phyloP scores from a whole-genome alignment of 2,113 vertebrate species.

The Quiscalus mexicanus region DNA sequence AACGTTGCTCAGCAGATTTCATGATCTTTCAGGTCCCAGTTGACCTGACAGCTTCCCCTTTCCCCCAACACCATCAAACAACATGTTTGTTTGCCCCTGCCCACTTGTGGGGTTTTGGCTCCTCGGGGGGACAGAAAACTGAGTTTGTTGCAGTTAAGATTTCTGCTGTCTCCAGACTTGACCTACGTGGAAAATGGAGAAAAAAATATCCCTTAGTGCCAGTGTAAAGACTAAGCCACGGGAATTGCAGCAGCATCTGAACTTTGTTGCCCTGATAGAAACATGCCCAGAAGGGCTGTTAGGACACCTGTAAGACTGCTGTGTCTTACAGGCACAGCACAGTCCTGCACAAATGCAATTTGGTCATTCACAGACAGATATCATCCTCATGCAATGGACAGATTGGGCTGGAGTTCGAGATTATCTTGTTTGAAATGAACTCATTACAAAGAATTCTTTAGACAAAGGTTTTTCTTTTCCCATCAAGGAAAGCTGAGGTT shows the following conservation, averaged over 20 bases:
- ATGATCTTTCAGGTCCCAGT: not conserved
- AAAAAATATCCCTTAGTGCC: not conserved
- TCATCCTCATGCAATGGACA: not conserved
- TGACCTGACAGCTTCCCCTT: not conserved
- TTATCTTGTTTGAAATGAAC: not conserved
- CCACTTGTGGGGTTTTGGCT: rapidly evolving
- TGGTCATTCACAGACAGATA: not conserved
- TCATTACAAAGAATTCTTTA: not conserved
- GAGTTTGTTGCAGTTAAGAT: not conserved
- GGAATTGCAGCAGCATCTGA: not conserved
- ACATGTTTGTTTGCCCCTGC: not conserved
- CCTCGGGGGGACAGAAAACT: not conserved
- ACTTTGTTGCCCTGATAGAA: not conserved
- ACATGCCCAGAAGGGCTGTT: not conserved
- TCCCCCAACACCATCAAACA: not conserved
- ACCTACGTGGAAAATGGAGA: rapidly evolving
- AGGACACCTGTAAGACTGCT: not conserved
- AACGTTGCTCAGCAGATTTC: not conserved
- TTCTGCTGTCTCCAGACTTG: not conserved
- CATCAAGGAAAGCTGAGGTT: not conserved
- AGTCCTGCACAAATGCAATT: not conserved
- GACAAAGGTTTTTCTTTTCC: not conserved
- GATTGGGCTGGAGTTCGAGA: not conserved
- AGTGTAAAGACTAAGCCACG: not conserved
- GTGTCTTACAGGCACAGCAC: not conserved